Conservation (phyloP, 2,113 vertebrate genomes). For the Clupea harengus region DNA sequence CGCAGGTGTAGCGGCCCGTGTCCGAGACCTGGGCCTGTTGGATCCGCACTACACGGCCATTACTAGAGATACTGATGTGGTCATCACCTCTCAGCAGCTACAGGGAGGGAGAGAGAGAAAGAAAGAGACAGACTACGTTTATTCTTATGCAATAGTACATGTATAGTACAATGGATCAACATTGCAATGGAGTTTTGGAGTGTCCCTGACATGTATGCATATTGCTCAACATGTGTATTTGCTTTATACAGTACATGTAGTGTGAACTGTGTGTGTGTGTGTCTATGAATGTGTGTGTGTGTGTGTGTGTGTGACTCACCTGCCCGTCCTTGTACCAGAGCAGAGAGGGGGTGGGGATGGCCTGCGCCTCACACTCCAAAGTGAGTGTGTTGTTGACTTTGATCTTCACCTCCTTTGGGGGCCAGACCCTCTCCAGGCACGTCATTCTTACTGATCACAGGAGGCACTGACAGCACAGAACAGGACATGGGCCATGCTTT, state of each 20-base stretch:
- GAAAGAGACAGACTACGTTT: neutral
- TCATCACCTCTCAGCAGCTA: constrained; percentile 78
- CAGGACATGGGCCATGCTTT: neutral
- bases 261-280: neutral
- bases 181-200: too few relatives aligned
- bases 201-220: too few relatives aligned
- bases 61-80: constrained; percentile 75
- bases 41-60: constrained; percentile 82
- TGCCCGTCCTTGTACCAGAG: constrained; percentile 97
- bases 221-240: too few relatives aligned
- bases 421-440: constrained; percentile 74
- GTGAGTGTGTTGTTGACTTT: constrained; percentile 88
- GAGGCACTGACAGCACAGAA: constrained; percentile 78
- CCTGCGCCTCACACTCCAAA: constrained; percentile 87
- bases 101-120: neutral
- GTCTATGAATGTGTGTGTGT: constrained; percentile 31
- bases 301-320: constrained; percentile 62
- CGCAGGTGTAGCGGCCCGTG: constrained; percentile 90
- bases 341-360: constrained; percentile 80
- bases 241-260: neutral
- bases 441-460: constrained; percentile 85
- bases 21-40: constrained; percentile 85
- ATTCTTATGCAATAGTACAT: too few relatives aligned
- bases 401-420: constrained; percentile 90
- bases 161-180: too few relatives aligned